These are phyloP conservation scores for Sebastes elongatus DNA, from an alignment of 2,797 vertebrate species.

Conservation along the genomic window DNA sequence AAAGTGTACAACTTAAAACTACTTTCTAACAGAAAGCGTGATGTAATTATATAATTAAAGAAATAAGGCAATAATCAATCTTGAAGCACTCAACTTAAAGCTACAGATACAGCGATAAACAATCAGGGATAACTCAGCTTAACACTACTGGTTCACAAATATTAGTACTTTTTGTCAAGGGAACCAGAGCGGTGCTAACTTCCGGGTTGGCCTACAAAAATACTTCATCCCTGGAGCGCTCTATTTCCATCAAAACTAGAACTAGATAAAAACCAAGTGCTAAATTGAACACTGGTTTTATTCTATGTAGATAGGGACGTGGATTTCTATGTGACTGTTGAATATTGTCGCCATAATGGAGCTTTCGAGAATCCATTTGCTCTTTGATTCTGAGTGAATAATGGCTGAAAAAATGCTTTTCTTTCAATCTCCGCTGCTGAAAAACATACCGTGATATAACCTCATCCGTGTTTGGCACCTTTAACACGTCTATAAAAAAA, in stretches of 20 bases:
- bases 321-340: neutral
- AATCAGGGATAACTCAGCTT: too few species aligned
- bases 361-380: constrained; percentile 9
- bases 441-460: neutral
- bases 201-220: too few species aligned
- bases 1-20: too few species aligned
- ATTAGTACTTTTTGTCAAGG: too few species aligned
- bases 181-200: too few species aligned
- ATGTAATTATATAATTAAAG: too few species aligned
- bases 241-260: neutral
- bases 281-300: neutral
- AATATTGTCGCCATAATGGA: neutral
- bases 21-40: too few species aligned
- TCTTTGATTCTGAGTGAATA: constrained; percentile 7
- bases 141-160: too few species aligned
- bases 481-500: neutral
- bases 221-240: too few species aligned
- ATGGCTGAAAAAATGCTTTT: constrained; percentile 7
- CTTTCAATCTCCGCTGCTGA: neutral
- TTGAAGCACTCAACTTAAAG: too few species aligned
- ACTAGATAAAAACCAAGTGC: neutral
- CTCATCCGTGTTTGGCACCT: neutral
- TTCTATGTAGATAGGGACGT: neutral
- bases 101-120: too few species aligned
- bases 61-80: too few species aligned